Percentiles rank a stretch among this genome's conserved stretches.
These are phyloP conservation scores for Atractosteus spatula DNA, from an alignment of 2,113 vertebrate genomes.

Conservation along the genomic window DNA sequence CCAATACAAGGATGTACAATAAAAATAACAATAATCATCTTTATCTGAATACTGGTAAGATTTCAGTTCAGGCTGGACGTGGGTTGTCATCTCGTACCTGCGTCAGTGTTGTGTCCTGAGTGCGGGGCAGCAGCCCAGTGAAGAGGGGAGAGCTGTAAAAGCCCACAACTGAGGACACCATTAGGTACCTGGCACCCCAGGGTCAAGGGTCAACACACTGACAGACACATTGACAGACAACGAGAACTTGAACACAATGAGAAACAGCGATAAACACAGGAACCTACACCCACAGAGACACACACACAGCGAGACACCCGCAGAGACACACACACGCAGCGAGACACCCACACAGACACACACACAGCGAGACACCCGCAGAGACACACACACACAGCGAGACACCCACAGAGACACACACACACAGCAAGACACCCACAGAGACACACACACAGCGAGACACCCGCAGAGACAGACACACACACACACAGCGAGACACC, in stretches of 20 bases:
- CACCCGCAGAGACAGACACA: background rate
- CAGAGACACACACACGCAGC: background rate
- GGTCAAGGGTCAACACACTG: constrained; percentile 19
- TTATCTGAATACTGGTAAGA: too few species aligned
- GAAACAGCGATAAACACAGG: background rate
- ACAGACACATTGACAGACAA: background rate
- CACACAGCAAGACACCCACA: too few species aligned
- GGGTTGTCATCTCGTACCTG: constrained; percentile 66
- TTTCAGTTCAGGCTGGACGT: too few species aligned
- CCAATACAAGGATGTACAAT: too few species aligned
- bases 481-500: too few species aligned
- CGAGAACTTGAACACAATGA: too few species aligned
- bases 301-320: background rate
- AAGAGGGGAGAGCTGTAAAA: constrained; percentile 95
- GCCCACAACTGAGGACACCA: constrained; percentile 90
- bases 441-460: too few species aligned
- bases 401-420: background rate
- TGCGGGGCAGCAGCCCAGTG: constrained; percentile 73
- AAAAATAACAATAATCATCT: too few species aligned
- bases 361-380: background rate
- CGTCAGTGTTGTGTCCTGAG: constrained; percentile 84
- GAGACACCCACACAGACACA: background rate
- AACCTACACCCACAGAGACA: background rate
- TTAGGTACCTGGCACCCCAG: constrained; percentile 79
- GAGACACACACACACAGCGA: too few species aligned